These are phyloP conservation scores for Pangasianodon gigas DNA, from an alignment of 2,113 vertebrate species.

Conservation along the genomic window DNA sequence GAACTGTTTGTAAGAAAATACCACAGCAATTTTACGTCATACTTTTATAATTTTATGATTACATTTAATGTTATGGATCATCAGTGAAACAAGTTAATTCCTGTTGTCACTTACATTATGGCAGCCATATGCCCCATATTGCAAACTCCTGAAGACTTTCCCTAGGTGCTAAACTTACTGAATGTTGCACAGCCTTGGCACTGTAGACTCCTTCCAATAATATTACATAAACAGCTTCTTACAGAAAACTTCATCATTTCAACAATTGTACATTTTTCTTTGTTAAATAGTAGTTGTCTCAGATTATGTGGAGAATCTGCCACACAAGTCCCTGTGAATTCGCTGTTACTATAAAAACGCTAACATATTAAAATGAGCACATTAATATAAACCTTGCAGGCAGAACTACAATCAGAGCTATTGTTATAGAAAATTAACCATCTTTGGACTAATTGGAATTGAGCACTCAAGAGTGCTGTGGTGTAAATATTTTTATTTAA, in stretches of 20 bases:
- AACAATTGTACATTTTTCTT: neutral
- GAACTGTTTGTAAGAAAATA: neutral
- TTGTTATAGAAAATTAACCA: neutral
- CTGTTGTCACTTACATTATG: neutral
- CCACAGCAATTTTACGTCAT: neutral
- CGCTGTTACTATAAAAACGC: neutral
- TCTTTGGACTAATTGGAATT: neutral
- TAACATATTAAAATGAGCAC: no score
- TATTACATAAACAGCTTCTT: neutral
- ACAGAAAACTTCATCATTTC: neutral
- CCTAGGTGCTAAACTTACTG: neutral
- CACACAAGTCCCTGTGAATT: neutral
- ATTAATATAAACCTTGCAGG: neutral
- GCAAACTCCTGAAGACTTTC: neutral
- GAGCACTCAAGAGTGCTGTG: neutral
- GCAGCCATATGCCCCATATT: neutral
- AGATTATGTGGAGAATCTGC: neutral
- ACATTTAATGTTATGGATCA: neutral
- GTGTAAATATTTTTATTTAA: neutral
- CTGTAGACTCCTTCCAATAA: neutral
- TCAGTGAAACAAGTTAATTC: neutral
- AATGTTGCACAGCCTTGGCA: neutral
- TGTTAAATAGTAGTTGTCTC: neutral
- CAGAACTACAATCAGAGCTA: neutral
- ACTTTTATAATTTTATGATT: neutral